These are phyloP conservation scores for Syrrhaptes paradoxus DNA, from an alignment of 2,113 vertebrate species.

Conservation along the genomic window DNA sequence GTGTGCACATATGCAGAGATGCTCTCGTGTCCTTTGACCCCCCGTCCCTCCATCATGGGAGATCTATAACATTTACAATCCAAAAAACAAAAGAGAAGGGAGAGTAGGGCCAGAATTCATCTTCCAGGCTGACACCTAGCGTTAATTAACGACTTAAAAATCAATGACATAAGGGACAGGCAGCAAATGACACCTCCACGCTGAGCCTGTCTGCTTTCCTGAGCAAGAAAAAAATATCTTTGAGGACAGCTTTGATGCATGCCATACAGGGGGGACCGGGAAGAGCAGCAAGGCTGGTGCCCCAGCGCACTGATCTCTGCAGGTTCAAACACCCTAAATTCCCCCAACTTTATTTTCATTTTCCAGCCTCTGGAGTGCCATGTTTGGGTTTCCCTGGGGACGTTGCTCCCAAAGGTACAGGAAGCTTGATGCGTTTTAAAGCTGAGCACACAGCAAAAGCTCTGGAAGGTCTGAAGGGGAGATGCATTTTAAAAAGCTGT, in stretches of 20 bases:
- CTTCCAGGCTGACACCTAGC: conserved; percentile 81
- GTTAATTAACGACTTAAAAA: conserved; percentile 86
- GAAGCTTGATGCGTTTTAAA: background rate
- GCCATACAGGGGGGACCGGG: background rate
- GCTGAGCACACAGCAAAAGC: background rate
- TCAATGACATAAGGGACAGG: conserved; percentile 83
- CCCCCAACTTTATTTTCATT: background rate
- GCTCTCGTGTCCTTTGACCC: conserved; percentile 76
- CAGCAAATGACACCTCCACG: conserved; percentile 81
- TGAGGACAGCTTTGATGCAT: conserved; percentile 36
- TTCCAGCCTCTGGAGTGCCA: background rate
- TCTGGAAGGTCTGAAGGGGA: background rate
- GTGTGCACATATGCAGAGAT: conserved; percentile 58
- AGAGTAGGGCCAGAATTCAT: conserved; percentile 78
- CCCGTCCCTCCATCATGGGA: conserved; percentile 76
- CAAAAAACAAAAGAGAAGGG: conserved; percentile 79
- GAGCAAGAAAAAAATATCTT: conserved; percentile 44
- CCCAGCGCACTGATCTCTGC: conserved; percentile 28
- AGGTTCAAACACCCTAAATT: background rate
- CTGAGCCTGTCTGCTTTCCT: conserved; percentile 55
- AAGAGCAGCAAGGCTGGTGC: background rate
- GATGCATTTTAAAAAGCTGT: background rate
- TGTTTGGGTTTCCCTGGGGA: rapidly evolving
- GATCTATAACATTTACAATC: conserved; percentile 85
- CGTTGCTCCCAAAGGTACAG: rapidly evolving